Conservation (phyloP, 2,113 vertebrate genomes). For the Oxyruncus cristatus region DNA sequence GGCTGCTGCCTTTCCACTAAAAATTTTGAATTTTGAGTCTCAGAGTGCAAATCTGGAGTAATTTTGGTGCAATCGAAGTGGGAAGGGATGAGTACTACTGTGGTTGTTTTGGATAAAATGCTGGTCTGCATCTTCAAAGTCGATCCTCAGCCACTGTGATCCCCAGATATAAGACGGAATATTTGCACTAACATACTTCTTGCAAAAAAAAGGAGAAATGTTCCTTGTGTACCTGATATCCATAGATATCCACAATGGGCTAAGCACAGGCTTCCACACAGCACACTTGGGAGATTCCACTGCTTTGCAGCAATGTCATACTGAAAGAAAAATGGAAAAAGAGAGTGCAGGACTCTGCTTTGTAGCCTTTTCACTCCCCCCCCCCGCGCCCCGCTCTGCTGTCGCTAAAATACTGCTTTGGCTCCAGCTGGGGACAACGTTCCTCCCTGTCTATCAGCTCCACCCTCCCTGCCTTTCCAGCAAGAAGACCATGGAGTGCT, state of each 20-base stretch:
- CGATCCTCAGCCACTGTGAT: not conserved
- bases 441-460: accelerated
- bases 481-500: accelerated
- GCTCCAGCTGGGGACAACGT: accelerated
- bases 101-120: not conserved
- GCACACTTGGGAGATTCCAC: not conserved
- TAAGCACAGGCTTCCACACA: not conserved
- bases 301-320: not conserved
- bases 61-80: not conserved
- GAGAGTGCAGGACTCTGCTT: not conserved
- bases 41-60: not conserved
- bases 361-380: not conserved
- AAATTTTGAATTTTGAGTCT: not conserved
- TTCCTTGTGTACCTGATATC: not conserved
- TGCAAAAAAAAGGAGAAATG: not conserved
- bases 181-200: not conserved
- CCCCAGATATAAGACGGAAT: not conserved
- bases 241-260: not conserved
- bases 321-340: not conserved
- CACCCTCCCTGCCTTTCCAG: accelerated
- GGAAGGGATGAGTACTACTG: not conserved
- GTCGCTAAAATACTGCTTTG: not conserved
- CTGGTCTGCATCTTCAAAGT: not conserved
- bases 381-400: accelerated
- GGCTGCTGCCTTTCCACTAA: not conserved